Evolutionary conservation across 2,888 invertebrate species (phyloP).

Genomic region (Embidobia sp.): DNA sequence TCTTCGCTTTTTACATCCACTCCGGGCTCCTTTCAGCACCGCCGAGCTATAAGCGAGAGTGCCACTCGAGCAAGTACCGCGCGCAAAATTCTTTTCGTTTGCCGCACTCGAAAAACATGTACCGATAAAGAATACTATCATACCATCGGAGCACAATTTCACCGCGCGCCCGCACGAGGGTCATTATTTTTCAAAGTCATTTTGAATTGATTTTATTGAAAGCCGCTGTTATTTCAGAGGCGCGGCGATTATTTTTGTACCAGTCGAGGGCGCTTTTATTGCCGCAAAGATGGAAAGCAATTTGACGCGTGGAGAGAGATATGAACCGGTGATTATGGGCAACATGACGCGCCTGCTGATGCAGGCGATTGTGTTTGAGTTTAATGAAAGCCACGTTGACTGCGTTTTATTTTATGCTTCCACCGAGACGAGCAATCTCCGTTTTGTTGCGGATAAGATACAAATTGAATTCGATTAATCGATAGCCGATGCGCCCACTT

Average conservation of each 20-base stretch:
- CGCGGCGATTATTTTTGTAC: slow-evolving; percentile 18
- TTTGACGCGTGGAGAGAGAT: slow-evolving; percentile 14
- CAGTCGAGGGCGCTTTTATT: slow-evolving; percentile 1
- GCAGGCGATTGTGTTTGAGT: neutral
- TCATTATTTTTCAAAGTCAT: slow-evolving; percentile 40
- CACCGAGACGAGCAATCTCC: neutral
- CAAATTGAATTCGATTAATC: slow-evolving; percentile 31
- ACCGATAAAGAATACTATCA: slow-evolving; percentile 55
- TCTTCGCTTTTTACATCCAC: slow-evolving; percentile 51
- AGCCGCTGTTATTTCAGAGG: slow-evolving; percentile 49
- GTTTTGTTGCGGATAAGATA: slow-evolving; percentile 9
- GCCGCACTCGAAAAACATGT: slow-evolving; percentile 37
- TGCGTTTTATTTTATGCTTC: neutral
- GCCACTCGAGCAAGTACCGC: slow-evolving; percentile 35
- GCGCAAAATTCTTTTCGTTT: slow-evolving; percentile 35
- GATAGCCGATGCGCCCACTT: slow-evolving; percentile 4
- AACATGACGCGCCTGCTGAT: neutral
- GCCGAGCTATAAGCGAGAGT: slow-evolving; percentile 44
- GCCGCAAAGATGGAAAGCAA: neutral
- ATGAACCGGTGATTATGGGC: neutral
- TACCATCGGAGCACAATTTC: slow-evolving; percentile 46
- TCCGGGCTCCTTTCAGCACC: slow-evolving; percentile 33
- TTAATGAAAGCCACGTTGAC: neutral
- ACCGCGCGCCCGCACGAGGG: slow-evolving; percentile 20
- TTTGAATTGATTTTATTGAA: slow-evolving; percentile 53